A percentile compares a stretch with the other conserved stretches of the same genome.
Conservation (phyloP, 2,113 vertebrate species). For the Rhea americana region DNA sequence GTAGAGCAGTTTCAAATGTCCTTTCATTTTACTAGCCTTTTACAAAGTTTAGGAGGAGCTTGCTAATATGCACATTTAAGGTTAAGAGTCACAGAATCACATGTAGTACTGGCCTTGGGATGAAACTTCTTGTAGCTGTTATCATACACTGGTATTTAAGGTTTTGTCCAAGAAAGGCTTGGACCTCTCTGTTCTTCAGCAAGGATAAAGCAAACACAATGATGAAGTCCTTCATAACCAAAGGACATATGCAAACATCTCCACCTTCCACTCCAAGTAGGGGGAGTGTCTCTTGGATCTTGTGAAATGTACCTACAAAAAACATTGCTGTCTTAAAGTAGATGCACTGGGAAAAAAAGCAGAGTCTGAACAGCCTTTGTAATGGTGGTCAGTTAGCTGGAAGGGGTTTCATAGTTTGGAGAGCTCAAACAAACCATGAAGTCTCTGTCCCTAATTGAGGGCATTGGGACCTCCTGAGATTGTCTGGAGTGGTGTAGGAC, state of each 20-base stretch:
- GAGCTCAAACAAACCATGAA: not conserved
- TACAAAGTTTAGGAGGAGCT: not conserved
- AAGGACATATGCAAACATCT: not conserved
- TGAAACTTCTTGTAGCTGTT: not conserved
- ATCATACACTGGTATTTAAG: not conserved
- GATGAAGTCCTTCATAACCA: not conserved
- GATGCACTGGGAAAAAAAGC: not conserved
- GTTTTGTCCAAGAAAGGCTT: not conserved
- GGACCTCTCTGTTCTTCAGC: not conserved
- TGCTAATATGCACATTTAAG: not conserved
- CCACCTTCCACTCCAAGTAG: not conserved
- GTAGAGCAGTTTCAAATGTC: slow-evolving; percentile 11
- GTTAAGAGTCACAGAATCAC: not conserved
- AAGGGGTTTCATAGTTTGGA: not conserved
- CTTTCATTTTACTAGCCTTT: not conserved
- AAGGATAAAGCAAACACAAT: not conserved
- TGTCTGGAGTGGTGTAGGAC: not conserved
- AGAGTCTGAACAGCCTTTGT: not conserved
- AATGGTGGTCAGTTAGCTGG: not conserved
- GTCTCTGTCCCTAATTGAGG: not conserved
- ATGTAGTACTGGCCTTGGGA: not conserved
- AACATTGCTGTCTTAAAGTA: not conserved
- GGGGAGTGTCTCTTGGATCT: not conserved
- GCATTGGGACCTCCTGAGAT: not conserved
- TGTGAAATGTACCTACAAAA: fast-evolving